phyloP scores from a whole-genome alignment of 1,140 invertebrate genomes.

The Bombus sibiricus region DNA sequence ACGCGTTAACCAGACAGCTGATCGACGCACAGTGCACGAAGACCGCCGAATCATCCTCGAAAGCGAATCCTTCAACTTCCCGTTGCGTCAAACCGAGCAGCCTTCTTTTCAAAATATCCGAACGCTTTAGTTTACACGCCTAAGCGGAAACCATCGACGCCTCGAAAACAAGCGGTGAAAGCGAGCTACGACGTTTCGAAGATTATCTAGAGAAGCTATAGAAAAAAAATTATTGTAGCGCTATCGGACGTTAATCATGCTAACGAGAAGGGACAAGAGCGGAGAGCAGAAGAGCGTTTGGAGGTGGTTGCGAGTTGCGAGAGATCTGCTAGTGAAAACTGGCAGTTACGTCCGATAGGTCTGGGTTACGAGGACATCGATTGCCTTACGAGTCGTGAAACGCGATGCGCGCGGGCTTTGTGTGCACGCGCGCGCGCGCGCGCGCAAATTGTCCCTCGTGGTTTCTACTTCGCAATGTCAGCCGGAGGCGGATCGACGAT shows the following conservation, averaged over 20 bases:
- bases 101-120: too few species aligned
- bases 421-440: not conserved
- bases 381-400: conserved; percentile 61
- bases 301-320: conserved; percentile 47
- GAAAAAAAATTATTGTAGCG: too few species aligned
- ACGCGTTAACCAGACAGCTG: not conserved
- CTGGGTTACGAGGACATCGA: conserved; percentile 77
- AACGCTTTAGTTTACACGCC: too few species aligned
- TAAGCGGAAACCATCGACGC: too few species aligned
- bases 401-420: not conserved
- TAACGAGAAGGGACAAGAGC: conserved; percentile 8
- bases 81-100: too few species aligned
- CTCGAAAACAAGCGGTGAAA: too few species aligned
- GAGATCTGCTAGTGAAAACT: conserved; percentile 75
- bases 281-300: conserved; percentile 11
- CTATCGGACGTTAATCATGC: too few species aligned
- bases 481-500: not conserved
- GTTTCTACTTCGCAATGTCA: conserved; percentile 55
- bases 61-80: too few species aligned
- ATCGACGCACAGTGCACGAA: too few species aligned
- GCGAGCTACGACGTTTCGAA: too few species aligned
- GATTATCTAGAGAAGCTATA: too few species aligned
- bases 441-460: conserved; percentile 36
- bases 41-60: too few species aligned
- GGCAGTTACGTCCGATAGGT: conserved; percentile 72